These are phyloP conservation scores for Bettongia penicillata DNA, from an alignment of 2,113 vertebrate genomes.

Conservation along the genomic window DNA sequence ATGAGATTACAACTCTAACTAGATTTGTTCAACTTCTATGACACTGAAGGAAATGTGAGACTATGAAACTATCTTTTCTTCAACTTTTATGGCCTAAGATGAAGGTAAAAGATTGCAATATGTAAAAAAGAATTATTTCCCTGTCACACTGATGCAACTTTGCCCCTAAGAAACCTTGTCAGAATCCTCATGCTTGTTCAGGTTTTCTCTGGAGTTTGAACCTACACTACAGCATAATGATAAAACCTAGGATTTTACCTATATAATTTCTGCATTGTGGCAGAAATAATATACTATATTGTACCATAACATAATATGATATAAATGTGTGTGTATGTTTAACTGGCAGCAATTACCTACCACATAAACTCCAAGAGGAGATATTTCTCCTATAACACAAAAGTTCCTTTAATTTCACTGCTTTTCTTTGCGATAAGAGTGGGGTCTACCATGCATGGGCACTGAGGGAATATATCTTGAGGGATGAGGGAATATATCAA, in stretches of 20 bases:
- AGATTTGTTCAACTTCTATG: neutral
- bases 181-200: neutral
- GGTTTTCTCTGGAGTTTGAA: neutral
- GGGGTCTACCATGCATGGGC: neutral
- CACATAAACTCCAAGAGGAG: neutral
- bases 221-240: neutral
- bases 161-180: neutral
- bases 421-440: neutral
- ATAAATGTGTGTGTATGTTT: too few species aligned
- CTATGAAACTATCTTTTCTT: neutral
- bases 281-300: neutral
- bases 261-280: neutral
- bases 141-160: neutral
- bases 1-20: neutral
- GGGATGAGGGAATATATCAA: neutral
- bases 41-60: neutral
- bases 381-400: neutral
- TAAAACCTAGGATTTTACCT: neutral
- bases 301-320: too few species aligned
- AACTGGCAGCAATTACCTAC: neutral
- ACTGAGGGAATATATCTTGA: neutral
- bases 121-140: neutral
- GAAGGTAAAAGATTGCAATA: neutral
- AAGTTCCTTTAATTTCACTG: neutral
- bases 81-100: neutral